Evolutionary conservation across 1,140 invertebrate species (phyloP).

Genomic region (Euura saliciscinereae): DNA sequence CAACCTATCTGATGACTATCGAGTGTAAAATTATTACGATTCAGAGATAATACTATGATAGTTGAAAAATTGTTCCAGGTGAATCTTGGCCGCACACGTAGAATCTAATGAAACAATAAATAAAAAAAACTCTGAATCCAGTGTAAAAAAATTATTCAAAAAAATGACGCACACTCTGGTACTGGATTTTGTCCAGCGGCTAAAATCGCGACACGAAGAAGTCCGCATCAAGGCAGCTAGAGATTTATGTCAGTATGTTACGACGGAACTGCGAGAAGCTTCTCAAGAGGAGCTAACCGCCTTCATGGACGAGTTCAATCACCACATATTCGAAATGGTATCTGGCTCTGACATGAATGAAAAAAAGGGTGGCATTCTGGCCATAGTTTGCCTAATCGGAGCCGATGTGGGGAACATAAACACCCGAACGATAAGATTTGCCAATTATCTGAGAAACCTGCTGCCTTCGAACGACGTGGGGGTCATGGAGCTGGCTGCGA

Average conservation of each 20-base stretch:
- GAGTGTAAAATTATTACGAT: not conserved
- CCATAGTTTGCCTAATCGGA: slow-evolving; percentile 91
- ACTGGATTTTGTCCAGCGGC: slow-evolving; percentile 80
- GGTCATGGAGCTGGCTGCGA: slow-evolving; percentile 95
- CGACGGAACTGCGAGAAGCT: slow-evolving; percentile 89
- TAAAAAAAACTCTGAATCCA: too few species aligned
- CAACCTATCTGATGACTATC: not conserved
- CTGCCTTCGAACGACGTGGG: slow-evolving; percentile 88
- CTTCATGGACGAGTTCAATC: slow-evolving; percentile 95
- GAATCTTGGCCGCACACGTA: not conserved
- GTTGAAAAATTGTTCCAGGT: not conserved
- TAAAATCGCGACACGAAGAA: slow-evolving; percentile 90
- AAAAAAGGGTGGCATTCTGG: slow-evolving; percentile 93
- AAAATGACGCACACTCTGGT: slow-evolving; percentile 70
- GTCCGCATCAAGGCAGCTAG: slow-evolving; percentile 81
- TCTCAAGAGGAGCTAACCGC: slow-evolving; percentile 87
- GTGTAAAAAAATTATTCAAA: not conserved
- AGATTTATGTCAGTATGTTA: slow-evolving; percentile 89
- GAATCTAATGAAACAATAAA: too few species aligned
- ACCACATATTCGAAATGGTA: slow-evolving; percentile 96
- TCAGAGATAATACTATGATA: too few species aligned
- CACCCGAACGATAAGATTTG: slow-evolving; percentile 88
- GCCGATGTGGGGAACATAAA: slow-evolving; percentile 92
- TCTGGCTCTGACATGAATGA: slow-evolving; percentile 91
- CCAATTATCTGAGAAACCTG: slow-evolving; percentile 90